Base-by-base conservation (phyloP, 2,113 vertebrate genomes). In the Octodon degus region DNA sequence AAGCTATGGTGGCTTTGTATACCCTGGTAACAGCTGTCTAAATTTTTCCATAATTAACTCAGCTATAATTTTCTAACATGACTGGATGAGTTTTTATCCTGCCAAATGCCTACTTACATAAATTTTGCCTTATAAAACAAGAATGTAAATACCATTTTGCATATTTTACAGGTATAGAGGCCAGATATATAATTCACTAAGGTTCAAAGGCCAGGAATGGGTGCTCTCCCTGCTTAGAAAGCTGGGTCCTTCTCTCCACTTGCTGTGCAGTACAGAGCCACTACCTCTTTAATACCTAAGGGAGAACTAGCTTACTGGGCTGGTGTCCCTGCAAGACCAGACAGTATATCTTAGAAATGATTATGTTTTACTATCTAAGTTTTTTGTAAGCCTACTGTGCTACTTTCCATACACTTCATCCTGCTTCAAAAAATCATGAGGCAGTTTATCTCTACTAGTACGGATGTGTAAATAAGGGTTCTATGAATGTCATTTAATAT, bases 161-260 rank as follows among this genome's bases (percentile, higher is more conserved):
- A 16, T 12, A 8, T 37, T 67, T 80, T 34, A 22, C 8, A 74
- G 65, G n/a, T 12, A 1, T 83, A 72, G 43, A 92, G 27, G 43
- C 6, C 47, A 50, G 58, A 17, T 47, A 50, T 2, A 2, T 58
- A 53, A 72, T 37, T 80, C 80, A 20, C 27, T 77, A 62, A 79
- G 47, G 19, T 55, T 13, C 2, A 4, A 86, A 13, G 63, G 7
- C 27, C 8, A 50, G 40, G 32, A 74, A 40, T 4, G 2, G 55
- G 2, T 1, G 25, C 30, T 40, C 11, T 30, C 7, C 19, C 34
- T 62, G 10, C 3, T 19, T 13, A 43, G 86, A 83, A 37, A 63
- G 1, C 1, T 22, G 7, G 8, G 19, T 40, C 30, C 53, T 24
- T 3, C 16, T 55, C 5, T 16, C 25, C 1, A 2, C 16, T 1